Evolutionary conservation across 1,140 invertebrate species (phyloP).

Genomic region (Solen grandis): DNA sequence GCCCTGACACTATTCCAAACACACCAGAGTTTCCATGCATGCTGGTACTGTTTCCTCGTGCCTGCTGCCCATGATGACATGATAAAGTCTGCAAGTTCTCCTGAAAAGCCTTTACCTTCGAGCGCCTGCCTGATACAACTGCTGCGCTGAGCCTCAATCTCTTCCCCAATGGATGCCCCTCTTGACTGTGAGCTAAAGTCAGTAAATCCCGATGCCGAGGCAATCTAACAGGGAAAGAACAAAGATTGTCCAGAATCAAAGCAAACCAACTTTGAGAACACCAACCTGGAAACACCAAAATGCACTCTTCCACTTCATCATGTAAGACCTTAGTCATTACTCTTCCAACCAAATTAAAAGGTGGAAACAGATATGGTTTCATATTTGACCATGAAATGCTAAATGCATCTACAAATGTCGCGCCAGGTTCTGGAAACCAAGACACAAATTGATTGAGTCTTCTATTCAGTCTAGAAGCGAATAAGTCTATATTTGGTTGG

Average conservation of each 20-base stretch:
- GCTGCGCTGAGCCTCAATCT: not conserved
- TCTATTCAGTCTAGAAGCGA: constrained; percentile 12
- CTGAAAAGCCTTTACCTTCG: constrained; percentile 9
- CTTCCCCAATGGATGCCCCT: not conserved
- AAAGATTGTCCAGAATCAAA: not conserved
- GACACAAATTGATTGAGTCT: constrained; percentile 11
- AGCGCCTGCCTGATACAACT: constrained; percentile 1
- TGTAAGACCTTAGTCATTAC: not conserved
- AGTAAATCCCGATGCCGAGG: not conserved
- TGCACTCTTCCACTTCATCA: not conserved
- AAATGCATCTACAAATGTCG: not conserved
- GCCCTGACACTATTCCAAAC: constrained; percentile 21
- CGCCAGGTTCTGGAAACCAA: constrained; percentile 17
- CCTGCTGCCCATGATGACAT: constrained; percentile 9
- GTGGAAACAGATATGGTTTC: constrained; percentile 26
- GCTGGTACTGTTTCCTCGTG: constrained; percentile 9
- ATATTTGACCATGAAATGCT: not conserved
- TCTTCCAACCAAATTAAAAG: constrained; percentile 12
- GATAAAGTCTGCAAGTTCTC: constrained; percentile 6
- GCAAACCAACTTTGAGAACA: constrained; percentile 8
- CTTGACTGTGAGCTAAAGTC: not conserved
- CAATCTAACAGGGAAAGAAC: not conserved
- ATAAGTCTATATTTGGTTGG: constrained; percentile 15
- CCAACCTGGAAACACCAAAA: constrained; percentile 8
- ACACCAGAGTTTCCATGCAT: constrained; percentile 6